Evolutionary conservation across 1,140 invertebrate species (phyloP).

Genomic region (Bombus balteatus): DNA sequence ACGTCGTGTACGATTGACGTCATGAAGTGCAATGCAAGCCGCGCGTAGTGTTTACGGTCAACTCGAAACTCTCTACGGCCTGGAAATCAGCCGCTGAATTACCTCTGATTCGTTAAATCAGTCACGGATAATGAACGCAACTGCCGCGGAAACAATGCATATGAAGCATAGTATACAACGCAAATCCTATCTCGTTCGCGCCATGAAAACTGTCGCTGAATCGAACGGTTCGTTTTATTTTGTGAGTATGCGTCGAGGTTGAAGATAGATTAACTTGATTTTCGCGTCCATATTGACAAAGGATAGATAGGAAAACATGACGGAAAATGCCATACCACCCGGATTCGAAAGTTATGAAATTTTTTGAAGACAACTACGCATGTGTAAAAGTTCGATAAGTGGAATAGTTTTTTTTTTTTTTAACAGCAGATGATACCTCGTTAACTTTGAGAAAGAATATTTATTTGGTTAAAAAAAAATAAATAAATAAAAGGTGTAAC

Average conservation of each 20-base stretch:
- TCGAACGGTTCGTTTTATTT: not conserved
- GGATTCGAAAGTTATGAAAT: not conserved
- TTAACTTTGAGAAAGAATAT: not conserved
- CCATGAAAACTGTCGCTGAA: not conserved
- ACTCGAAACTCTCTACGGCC: constrained; percentile 30
- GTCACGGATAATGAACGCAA: constrained; percentile 25
- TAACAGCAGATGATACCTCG: not conserved
- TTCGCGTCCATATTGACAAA: not conserved
- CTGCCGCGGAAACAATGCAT: constrained; percentile 35
- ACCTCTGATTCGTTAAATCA: constrained; percentile 34
- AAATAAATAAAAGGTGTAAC: too few relatives aligned
- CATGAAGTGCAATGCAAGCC: constrained; percentile 34
- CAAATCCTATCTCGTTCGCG: not conserved
- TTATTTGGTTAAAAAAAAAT: not conserved
- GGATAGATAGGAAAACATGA: not conserved
- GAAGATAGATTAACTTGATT: not conserved
- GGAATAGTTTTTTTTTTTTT: not conserved
- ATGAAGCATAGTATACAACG: not conserved
- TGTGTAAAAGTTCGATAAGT: not conserved
- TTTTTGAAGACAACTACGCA: not conserved
- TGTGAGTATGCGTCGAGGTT: not conserved
- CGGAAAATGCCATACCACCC: not conserved
- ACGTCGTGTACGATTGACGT: constrained; percentile 5
- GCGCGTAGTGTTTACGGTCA: constrained; percentile 30
- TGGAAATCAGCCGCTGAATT: constrained; percentile 5